phyloP scores from a whole-genome alignment of 1,140 invertebrate genomes.

The Sminthurides bifidus region DNA sequence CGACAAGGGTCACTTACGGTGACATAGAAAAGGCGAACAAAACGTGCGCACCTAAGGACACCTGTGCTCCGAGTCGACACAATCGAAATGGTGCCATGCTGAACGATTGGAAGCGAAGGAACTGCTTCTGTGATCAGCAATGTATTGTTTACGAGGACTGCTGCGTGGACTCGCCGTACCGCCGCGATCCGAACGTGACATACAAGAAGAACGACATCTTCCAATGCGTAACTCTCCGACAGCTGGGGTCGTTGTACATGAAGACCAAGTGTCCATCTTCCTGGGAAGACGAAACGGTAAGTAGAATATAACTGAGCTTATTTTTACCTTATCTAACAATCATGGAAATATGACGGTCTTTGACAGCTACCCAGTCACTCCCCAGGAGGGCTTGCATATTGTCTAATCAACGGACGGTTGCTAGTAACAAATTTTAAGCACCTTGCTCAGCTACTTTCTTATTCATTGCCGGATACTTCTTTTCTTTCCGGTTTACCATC shows the following conservation, averaged over 20 bases:
- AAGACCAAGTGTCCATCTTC: conserved; percentile 37
- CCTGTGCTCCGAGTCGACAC: conserved; percentile 28
- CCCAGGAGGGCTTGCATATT: too few relatives aligned
- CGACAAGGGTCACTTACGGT: conserved; percentile 29
- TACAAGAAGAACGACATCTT: conserved; percentile 33
- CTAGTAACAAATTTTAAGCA: too few relatives aligned
- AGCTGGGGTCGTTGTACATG: conserved; percentile 42
- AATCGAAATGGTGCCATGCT: conserved; percentile 31
- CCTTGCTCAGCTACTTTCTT: too few relatives aligned
- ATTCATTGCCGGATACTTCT: too few relatives aligned
- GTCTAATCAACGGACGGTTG: too few relatives aligned
- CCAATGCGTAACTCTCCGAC: conserved; percentile 37
- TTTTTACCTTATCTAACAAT: too few relatives aligned
- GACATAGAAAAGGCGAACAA: conserved; percentile 30
- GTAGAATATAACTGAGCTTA: conserved; percentile 4
- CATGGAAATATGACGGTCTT: too few relatives aligned
- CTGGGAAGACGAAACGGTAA: conserved; percentile 35
- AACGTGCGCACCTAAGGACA: conserved; percentile 28
- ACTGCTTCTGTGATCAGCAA: conserved; percentile 42
- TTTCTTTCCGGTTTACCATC: too few relatives aligned
- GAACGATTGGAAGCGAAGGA: conserved; percentile 38
- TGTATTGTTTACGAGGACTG: conserved; percentile 44
- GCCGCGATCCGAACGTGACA: conserved; percentile 29
- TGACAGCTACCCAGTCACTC: too few relatives aligned
- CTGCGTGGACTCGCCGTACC: conserved; percentile 39